Base-by-base conservation (phyloP, 2,113 vertebrate species). In the Anas platyrhynchos region DNA sequence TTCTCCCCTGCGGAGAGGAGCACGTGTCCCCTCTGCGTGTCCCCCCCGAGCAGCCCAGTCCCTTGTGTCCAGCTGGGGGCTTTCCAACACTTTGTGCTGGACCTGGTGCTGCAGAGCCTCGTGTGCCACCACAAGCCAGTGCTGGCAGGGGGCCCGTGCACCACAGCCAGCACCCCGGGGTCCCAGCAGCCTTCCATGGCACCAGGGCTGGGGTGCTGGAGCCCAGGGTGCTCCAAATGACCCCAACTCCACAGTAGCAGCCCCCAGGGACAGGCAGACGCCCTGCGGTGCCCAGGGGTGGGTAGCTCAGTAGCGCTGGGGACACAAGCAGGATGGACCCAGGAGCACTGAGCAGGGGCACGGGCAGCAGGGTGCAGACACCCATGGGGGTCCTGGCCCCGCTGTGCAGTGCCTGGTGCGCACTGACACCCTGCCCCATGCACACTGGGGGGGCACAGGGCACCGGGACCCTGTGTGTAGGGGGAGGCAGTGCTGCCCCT, bases 21-120 rank as follows among this genome's bases (percentile, higher is more conserved):
- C 2, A 1, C 16, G 31, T 16, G 31, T 34, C 26, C 54, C 54
- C 1, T 5, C 3, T 1, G 16, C 1, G 6, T 46, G 67, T 69
- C 44, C 41, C 43, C 43, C 21, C 68, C 25, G 12, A 13, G 69
- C 81, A 86, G 25, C 27, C 27, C n/a, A 4, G 2, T 65, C 27
- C 55, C 55, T 86, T 48, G 6, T 10, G 8, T 82, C 63, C 52
- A 50, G 25, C 48, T 3, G 13, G 43, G 46, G 20, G 13, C 71
- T 73, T 62, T 79, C 36, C 55, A 54, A 2, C 44, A 16, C 18
- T 22, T 50, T 14, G 6, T 7, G 36, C 68, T 68, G 66, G 36
- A 63, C 20, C 38, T 75, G 50, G 8, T 1, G 1, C 15, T 58
- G 56, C 69, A 78, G 18, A 66, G 2, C 52, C 36, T 29, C 4